Percentiles rank a stretch among this genome's conserved stretches.
Evolutionary conservation across 37 sponge, comb jelly and placozoan species (phyloP).

Genomic region (Geodia barretti): DNA sequence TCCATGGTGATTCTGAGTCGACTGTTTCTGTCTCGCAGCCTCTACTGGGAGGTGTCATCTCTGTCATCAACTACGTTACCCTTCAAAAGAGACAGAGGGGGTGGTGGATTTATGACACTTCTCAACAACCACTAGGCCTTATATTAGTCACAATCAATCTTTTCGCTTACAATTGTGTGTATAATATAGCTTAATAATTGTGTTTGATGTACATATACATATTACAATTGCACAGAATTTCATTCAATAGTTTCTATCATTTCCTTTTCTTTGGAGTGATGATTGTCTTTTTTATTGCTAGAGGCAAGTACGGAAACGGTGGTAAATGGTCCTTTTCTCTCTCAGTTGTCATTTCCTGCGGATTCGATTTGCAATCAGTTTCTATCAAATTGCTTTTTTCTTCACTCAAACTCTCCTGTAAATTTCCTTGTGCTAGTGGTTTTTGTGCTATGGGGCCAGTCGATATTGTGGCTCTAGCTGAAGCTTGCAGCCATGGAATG

Average conservation of each 20-base stretch:
- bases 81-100: conserved; percentile 63
- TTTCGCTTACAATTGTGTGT: too few relatives aligned
- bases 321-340: background rate
- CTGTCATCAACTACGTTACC: conserved; percentile 76
- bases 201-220: too few relatives aligned
- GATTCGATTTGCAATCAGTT: too few relatives aligned
- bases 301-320: background rate
- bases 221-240: too few relatives aligned
- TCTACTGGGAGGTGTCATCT: conserved; percentile 87
- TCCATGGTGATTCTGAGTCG: conserved; percentile 60
- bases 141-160: too few relatives aligned
- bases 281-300: conserved; percentile 4
- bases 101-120: background rate
- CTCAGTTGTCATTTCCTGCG: too few relatives aligned
- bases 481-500: conserved; percentile 70
- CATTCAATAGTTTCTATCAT: background rate
- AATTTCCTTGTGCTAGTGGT: too few relatives aligned
- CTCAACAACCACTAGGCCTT: background rate
- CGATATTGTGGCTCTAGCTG: too few relatives aligned
- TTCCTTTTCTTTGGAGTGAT: conserved; percentile 12
- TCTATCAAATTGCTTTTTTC: too few relatives aligned
- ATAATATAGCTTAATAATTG: too few relatives aligned
- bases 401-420: too few relatives aligned
- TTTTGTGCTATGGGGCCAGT: too few relatives aligned
- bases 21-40: conserved; percentile 72